A percentile compares a stretch with the other conserved stretches of the same genome.
phyloP scores from a whole-genome alignment of 2,113 vertebrate genomes.

The Amazona guildingii region DNA sequence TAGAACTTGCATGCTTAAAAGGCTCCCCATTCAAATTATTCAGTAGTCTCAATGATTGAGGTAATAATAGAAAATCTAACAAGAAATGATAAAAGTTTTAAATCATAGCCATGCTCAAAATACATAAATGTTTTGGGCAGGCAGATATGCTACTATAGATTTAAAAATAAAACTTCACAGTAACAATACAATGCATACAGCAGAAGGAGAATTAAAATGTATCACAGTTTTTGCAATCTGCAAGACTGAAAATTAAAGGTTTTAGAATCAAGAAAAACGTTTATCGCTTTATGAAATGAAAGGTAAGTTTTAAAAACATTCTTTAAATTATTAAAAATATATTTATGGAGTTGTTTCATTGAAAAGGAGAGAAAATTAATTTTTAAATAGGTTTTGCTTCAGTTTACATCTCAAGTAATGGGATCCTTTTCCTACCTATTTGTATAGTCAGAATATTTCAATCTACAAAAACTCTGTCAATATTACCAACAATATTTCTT shows the following conservation, averaged over 20 bases:
- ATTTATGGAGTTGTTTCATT: not conserved
- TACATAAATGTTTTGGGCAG: constrained; percentile 7
- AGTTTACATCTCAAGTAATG: constrained; percentile 21
- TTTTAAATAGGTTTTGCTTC: not conserved
- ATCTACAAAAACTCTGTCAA: not conserved
- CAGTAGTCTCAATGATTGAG: constrained; percentile 30
- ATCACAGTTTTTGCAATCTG: not conserved
- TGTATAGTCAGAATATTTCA: not conserved
- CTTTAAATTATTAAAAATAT: constrained; percentile 19
- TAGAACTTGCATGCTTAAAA: constrained; percentile 72
- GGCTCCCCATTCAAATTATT: constrained; percentile 62
- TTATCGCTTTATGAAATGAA: not conserved
- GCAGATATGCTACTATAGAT: not conserved
- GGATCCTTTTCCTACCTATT: not conserved
- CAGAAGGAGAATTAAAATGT: constrained; percentile 18
- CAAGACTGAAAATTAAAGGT: not conserved
- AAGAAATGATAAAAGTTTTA: constrained; percentile 56
- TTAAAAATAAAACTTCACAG: constrained; percentile 28
- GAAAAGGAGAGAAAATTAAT: not conserved
- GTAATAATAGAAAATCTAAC: constrained; percentile 49
- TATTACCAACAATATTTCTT: not conserved
- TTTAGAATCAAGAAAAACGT: constrained; percentile 31
- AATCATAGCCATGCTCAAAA: constrained; percentile 21
- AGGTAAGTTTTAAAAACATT: not conserved
- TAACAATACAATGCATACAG: not conserved